Base-by-base conservation (phyloP, 1,140 invertebrate species). In the Lasaia peninsularis region DNA sequence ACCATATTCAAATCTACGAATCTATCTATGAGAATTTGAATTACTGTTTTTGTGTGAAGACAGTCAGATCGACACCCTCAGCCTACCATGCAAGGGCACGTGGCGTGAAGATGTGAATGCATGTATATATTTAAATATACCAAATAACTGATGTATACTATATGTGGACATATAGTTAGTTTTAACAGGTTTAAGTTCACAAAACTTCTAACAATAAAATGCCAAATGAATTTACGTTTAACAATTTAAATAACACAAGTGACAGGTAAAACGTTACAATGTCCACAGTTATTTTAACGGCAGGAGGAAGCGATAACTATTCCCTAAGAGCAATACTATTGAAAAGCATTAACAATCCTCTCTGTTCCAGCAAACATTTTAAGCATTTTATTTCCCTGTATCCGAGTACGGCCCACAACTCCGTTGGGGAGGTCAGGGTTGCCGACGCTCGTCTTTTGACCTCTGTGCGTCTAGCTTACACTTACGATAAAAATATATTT, bases 391-490 rank as follows among this genome's bases (percentile, higher is more conserved):
- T 75, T 73, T 67, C 65, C 64, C 53, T 58, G 52, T 28, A 54
- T 31, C 71, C 53, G 62, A 86, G 67, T 88, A 52, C 85, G 82
- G 71, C 81, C 85, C 85, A 71, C 62, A 56, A 21, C 55, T 56
- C 49, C 73, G 71, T 73, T 76, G 70, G 63, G 62, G 74, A 77
- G 85, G 82, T 86, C 82, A 88, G 81, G 85, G 85, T 85, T 88
- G 79, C 68, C 71, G 75, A 69, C 83, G 75, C 85, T 80, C 80
- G 85, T 86, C 80, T 86, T 86, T 86, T 88, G 81, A 88, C 85
- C 85, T 80, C 63, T 67, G 49, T 62, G 57, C 35, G 24, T 63
- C 69, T 33, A 28, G 80, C 78, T 69, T 61, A 68, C 61, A 73
- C 78, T 58, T 57, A 49, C 24, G 8, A 62, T 59, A 71, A 69